Evolutionary conservation across 2,797 vertebrate genomes (phyloP).

Genomic region (Nasua narica): DNA sequence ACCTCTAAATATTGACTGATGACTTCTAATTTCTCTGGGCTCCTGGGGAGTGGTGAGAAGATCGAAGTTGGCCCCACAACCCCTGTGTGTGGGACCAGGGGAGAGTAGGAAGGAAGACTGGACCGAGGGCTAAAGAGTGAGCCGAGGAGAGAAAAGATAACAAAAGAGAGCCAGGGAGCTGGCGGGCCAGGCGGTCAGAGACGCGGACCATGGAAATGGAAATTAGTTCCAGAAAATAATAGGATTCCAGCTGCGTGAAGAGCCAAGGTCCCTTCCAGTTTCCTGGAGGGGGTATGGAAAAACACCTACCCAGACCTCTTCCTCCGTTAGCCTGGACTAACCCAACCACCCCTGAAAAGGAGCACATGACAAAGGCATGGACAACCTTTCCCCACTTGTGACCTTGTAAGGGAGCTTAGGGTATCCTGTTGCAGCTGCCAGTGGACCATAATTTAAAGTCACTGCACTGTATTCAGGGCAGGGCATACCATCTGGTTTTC

Average conservation of each 20-base stretch:
- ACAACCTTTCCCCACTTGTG: not conserved
- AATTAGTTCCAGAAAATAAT: slow-evolving; percentile 41
- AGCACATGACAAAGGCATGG: not conserved
- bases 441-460: not conserved
- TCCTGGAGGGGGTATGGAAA: not conserved
- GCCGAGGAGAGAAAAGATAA: slow-evolving; percentile 19
- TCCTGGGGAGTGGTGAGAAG: not conserved
- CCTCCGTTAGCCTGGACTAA: not conserved
- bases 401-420: not conserved
- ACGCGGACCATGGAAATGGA: not conserved
- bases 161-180: not conserved
- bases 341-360: not conserved
- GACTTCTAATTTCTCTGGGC: not conserved
- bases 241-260: not conserved
- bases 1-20: slow-evolving; percentile 11
- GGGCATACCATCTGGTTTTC: not conserved
- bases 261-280: not conserved
- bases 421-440: not conserved
- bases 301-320: not conserved
- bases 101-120: not conserved
- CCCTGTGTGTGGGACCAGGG: not conserved
- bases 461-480: not conserved
- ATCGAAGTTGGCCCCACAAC: not conserved
- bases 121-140: not conserved
- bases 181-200: not conserved